phyloP scores from a whole-genome alignment of 1,140 invertebrate species.

The Nymphalis io region DNA sequence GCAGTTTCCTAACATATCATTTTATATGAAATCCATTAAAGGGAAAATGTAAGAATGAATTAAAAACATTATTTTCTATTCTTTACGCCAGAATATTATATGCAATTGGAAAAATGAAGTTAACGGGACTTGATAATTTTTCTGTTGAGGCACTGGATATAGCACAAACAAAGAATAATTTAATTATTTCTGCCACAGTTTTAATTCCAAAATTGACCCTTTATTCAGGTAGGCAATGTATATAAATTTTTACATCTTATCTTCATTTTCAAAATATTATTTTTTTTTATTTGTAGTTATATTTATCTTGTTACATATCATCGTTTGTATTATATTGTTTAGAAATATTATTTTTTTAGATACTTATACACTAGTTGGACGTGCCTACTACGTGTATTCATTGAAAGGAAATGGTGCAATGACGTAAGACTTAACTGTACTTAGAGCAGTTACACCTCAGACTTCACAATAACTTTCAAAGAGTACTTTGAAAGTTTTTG shows the following conservation, averaged over 20 bases:
- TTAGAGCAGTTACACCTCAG: no score
- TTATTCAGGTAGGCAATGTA: constrained; percentile 34
- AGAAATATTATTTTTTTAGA: constrained; percentile 42
- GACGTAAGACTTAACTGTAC: constrained; percentile 39
- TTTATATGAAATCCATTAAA: no score
- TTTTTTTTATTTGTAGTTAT: no score
- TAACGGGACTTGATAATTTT: constrained; percentile 43
- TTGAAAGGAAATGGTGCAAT: constrained; percentile 48
- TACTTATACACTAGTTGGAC: constrained; percentile 45
- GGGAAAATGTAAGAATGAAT: no score
- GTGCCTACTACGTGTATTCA: constrained; percentile 47
- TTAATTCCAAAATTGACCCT: constrained; percentile 32
- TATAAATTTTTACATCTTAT: not conserved
- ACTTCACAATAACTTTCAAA: no score
- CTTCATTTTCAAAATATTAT: not conserved
- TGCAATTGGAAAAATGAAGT: constrained; percentile 37
- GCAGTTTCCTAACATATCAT: no score
- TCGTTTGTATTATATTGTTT: not conserved
- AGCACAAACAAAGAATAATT: constrained; percentile 9
- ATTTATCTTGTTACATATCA: no score
- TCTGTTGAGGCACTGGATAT: constrained; percentile 30
- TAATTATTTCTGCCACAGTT: constrained; percentile 25
- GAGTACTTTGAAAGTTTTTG: not conserved
- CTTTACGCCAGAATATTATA: constrained; percentile 34
- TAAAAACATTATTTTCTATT: not conserved